Percentiles rank a stretch among this genome's conserved stretches.
Conservation (phyloP, 2,797 vertebrate species). For the Neopelma chrysocephalum region DNA sequence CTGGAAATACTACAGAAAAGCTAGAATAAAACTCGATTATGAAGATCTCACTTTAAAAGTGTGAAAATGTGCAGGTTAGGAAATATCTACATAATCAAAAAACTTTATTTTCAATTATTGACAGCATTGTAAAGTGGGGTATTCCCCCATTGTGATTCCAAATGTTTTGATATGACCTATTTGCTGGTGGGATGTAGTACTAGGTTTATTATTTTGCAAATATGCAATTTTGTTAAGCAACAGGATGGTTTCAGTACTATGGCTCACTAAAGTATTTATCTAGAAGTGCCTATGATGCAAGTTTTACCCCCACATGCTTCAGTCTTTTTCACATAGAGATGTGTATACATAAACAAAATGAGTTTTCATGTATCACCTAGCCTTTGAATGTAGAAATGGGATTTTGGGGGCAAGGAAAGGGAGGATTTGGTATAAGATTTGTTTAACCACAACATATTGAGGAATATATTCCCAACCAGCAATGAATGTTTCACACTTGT, state of each 20-base stretch:
- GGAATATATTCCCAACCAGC: not conserved
- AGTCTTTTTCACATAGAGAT: not conserved
- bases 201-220: not conserved
- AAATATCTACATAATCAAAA: not conserved
- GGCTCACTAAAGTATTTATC: not conserved
- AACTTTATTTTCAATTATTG: not conserved
- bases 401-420: not conserved
- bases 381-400: not conserved
- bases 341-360: not conserved
- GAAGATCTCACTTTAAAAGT: not conserved
- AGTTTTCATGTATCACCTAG: not conserved
- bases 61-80: not conserved
- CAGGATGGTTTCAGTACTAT: not conserved
- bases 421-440: not conserved
- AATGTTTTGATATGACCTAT: not conserved
- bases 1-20: not conserved
- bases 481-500: not conserved
- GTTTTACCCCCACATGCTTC: not conserved
- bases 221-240: not conserved
- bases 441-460: not conserved
- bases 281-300: not conserved
- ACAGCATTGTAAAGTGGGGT: not conserved
- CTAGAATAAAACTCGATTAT: not conserved
- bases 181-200: not conserved
- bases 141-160: not conserved